Evolutionary conservation across 1,140 invertebrate genomes (phyloP), one percentile per base, ranked within the genome.

Genomic region (Tetragonula clypearis): DNA sequence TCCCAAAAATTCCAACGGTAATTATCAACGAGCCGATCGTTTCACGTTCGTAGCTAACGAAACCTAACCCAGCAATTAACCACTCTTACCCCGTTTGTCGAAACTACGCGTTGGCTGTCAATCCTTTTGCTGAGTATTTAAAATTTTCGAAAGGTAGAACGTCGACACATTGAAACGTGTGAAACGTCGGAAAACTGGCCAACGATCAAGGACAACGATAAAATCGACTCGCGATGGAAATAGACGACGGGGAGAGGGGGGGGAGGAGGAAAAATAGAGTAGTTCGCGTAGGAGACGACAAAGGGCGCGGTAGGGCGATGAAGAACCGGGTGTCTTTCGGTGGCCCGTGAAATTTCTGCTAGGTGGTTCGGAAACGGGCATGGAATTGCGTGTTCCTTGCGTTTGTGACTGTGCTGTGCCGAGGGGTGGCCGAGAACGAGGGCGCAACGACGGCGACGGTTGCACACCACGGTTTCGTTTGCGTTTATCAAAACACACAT

Each of bases 401-500:
- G 76, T 49, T 30, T 41, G 11, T n/a, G 56, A 9, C 26, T 19
- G 56, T 21, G 58, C 55, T 12, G 56, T 21, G 58, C 19, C 14
- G 21, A 53, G 68, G 66, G 56, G 69, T 21, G 41, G 26, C 49
- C 41, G 41, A 49, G 41, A 8, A 49, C 41, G 8, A 49, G 41
- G 55, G 19, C n/a, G 23, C 60, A 6, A 14, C 9, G 15, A 77
- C n/a, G 30, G n/a, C 62, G 74, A 35, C 35, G 35, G 35, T 35
- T 35, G 35, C 35, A 35, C 35, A 35, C 41, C 41, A 58, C 49
- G 76, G 79, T 85, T 85, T 85, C 78, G 79, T 82, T 81, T 74
- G 73, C 88, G 85, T 93, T 93, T 93, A 92, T 93, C 90, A 92
- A 90, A 92, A 92, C 89, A 93, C 90, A 93, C 90, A 92, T 92